A percentile compares a stretch with the other conserved stretches of the same genome.
These are phyloP conservation scores for Micronisus gabar DNA, from an alignment of 2,113 vertebrate species.

Conservation along the genomic window DNA sequence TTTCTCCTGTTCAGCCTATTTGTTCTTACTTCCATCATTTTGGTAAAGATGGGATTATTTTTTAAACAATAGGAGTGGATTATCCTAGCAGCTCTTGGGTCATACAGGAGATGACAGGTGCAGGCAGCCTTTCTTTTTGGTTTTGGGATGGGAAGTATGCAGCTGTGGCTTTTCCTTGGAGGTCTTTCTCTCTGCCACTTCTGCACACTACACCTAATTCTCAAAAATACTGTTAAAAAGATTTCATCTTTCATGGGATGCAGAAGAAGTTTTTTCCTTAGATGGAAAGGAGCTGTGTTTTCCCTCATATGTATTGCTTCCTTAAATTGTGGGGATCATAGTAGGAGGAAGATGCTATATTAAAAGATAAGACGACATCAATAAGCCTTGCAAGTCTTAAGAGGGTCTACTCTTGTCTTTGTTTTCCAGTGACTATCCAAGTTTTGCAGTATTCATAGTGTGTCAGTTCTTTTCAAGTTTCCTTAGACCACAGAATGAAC, in stretches of 20 bases:
- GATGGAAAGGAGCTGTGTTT: background rate
- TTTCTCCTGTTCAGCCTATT: background rate
- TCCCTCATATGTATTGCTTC: background rate
- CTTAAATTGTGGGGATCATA: background rate
- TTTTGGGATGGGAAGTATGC: background rate
- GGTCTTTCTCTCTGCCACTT: background rate
- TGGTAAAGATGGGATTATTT: background rate
- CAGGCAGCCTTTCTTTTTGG: background rate
- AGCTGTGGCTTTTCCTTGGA: background rate
- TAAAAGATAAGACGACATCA: background rate
- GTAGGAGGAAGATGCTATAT: background rate
- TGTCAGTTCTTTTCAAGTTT: background rate
- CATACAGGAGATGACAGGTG: rapidly evolving
- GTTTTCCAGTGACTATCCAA: background rate
- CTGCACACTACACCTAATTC: background rate
- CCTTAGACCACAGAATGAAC: background rate
- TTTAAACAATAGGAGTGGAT: background rate
- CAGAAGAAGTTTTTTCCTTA: background rate
- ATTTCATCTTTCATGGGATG: background rate
- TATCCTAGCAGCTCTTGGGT: background rate
- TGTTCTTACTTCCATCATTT: background rate
- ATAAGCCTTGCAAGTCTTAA: background rate
- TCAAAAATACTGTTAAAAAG: background rate
- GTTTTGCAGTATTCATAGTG: background rate
- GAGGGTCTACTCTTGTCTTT: background rate